Conservation (phyloP, 2,797 vertebrate species). For the Sibirionetta formosa region DNA sequence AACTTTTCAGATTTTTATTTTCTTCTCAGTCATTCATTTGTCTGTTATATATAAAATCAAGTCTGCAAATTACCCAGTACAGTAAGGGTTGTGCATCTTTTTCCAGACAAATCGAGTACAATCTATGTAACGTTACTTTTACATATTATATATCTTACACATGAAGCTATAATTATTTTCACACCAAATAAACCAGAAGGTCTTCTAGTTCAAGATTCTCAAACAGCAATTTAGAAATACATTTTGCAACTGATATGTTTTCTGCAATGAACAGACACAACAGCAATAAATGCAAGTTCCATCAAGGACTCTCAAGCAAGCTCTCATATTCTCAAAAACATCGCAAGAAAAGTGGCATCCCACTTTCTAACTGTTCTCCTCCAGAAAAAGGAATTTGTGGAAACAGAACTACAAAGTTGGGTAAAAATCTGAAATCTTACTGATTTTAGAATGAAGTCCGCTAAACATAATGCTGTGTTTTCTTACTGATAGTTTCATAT, state of each 20-base stretch:
- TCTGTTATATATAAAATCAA: slow-evolving; percentile 2
- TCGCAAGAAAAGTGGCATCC: background rate
- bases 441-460: background rate
- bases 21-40: background rate
- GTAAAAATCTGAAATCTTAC: background rate
- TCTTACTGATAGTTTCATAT: background rate
- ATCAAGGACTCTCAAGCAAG: slow-evolving; percentile 2
- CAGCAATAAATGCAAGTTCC: background rate
- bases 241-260: background rate
- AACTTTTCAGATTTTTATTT: background rate
- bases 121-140: background rate
- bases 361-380: background rate
- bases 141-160: background rate
- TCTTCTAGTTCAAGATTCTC: slow-evolving; percentile 3
- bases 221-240: slow-evolving; percentile 5
- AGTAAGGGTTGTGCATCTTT: background rate
- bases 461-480: background rate
- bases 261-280: background rate
- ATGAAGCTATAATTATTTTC: slow-evolving; percentile 17
- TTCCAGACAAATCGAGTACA: background rate
- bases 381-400: background rate
- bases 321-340: background rate
- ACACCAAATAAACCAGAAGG: background rate
- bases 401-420: background rate
- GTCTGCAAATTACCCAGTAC: background rate